Base-by-base conservation (phyloP, 2,888 invertebrate genomes). In the Drosophila borealis region DNA sequence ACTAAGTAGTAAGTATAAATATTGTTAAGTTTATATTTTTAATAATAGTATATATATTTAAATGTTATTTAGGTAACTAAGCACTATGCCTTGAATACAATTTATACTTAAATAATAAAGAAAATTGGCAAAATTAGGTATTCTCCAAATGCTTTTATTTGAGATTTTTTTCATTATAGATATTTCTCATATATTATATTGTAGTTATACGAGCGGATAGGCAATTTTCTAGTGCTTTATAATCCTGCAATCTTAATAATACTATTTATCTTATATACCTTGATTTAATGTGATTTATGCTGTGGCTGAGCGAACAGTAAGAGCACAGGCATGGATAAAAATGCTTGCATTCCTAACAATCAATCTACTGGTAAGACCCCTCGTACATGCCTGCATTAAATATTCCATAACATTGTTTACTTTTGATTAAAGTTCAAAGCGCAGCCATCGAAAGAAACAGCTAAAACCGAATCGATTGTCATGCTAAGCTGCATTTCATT, bases 391-490 rank as follows among this genome's bases (percentile, higher is more conserved):
- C 21, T 10, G 34, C 49, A 51, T 60, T 60, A 51, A 42, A 36
- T 25, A 51, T 74, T 60, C 50, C 33, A 46, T 36, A 48, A 48
- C 45, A 17, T 19, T 56, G 53, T 54, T 78, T 72, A 42, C 33
- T 56, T 66, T 72, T 61, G 56, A 74, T 78, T 49, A 56, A 66
- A 61, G 73, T 54, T 53, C 48, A 64, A 56, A 51, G 49, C 19
- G 49, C 53, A 55, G 17, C 34, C 33, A 71, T 50, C n/a, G 19
- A 39, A 11, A 59, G 51, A 51, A 68, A 29, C 55, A 46, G 39
- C 61, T 48, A 49, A 74, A 67, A 50, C 51, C 61, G 36, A 80
- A 84, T 78, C 82, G 82, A 81, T 88, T 81, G 82, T 71, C 81
- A 72, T 75, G 75, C 75, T 63, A 71, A 74, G 62, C 63, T 64